These are phyloP conservation scores for Drosophila miranda DNA, from an alignment of 1,140 invertebrate species.

Conservation along the genomic window DNA sequence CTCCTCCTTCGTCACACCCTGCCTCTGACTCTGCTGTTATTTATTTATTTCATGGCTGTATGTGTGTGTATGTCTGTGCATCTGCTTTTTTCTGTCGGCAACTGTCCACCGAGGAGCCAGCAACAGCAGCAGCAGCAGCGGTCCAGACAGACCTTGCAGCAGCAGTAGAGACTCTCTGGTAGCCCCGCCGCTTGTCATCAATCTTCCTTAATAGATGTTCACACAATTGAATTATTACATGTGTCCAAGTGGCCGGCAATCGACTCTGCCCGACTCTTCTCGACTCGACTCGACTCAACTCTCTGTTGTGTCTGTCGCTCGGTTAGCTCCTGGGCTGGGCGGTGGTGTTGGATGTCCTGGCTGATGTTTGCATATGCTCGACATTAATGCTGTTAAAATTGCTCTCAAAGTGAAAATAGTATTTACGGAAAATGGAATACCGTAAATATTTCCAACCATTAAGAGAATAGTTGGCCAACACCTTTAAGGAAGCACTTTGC, in stretches of 20 bases:
- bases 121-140: neutral
- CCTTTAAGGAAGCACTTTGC: no score
- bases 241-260: constrained; percentile 76
- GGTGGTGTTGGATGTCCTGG: neutral
- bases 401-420: constrained; percentile 16
- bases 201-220: constrained; percentile 81
- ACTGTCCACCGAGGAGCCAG: constrained; percentile 13
- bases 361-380: constrained; percentile 58
- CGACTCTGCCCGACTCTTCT: constrained; percentile 33
- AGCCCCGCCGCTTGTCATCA: constrained; percentile 64
- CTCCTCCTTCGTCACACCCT: neutral
- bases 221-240: constrained; percentile 81
- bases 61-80: constrained; percentile 18
- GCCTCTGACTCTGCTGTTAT: constrained; percentile 33
- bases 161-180: constrained; percentile 21
- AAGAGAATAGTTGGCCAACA: constrained; percentile 24
- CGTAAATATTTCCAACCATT: constrained; percentile 3
- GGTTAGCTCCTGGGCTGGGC: neutral
- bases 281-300: constrained; percentile 4
- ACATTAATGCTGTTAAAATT: constrained; percentile 71
- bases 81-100: constrained; percentile 31
- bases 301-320: constrained; percentile 14
- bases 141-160: constrained; percentile 28
- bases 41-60: constrained; percentile 62
- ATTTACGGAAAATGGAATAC: constrained; percentile 2